These are phyloP conservation scores for Phrynocephalus versicolor DNA, from an alignment of 2,113 vertebrate species.

Conservation along the genomic window DNA sequence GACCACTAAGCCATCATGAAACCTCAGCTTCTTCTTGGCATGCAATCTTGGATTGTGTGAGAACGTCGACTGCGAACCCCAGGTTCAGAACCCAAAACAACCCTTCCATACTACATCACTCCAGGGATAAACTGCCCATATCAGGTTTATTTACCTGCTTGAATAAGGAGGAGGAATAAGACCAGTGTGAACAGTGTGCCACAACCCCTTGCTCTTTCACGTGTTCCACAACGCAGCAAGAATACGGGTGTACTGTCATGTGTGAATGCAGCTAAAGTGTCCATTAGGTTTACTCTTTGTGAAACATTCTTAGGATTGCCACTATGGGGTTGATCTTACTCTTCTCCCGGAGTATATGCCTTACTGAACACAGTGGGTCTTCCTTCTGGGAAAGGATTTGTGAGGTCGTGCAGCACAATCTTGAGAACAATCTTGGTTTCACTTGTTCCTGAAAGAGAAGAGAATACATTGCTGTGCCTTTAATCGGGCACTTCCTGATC, in stretches of 20 bases:
- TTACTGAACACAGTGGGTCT: background rate
- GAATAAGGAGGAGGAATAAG: background rate
- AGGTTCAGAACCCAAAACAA: background rate
- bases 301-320: background rate
- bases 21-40: background rate
- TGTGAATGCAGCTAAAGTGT: background rate
- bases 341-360: background rate
- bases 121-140: background rate
- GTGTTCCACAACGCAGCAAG: background rate
- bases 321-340: background rate
- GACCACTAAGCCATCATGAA: background rate
- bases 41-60: background rate
- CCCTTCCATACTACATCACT: background rate
- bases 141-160: background rate
- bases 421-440: background rate
- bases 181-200: background rate
- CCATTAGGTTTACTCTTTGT: background rate
- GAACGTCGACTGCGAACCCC: no score
- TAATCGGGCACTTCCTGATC: constrained; percentile 26
- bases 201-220: background rate
- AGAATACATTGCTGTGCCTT: background rate
- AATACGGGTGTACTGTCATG: background rate
- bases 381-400: background rate
- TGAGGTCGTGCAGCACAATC: background rate
- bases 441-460: background rate